Base-by-base conservation (phyloP, 2,797 vertebrate species). In the Anomalospiza imberbis region DNA sequence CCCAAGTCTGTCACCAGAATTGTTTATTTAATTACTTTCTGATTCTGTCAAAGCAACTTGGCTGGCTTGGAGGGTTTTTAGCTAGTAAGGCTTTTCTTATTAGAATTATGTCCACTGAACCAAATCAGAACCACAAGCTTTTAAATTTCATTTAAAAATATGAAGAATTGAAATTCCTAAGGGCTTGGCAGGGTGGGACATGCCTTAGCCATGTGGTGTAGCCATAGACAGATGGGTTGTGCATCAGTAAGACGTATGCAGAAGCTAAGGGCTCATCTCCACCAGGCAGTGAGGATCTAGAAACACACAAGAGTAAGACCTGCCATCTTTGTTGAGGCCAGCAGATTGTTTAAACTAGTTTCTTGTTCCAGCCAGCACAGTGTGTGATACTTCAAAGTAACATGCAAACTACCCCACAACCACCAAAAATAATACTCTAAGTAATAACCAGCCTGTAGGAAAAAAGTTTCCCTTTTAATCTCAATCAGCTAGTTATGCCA, bases 381-480 rank as follows among this genome's bases (percentile, higher is more conserved):
- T 14, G 29, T 20, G 44, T 18, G 44, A 21, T 76, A 66, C 31
- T 86, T 91, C 82, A 82, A 91, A 94, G 60, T 62, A 73, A 63
- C 14, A 10, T 4, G 6, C 17, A 81, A 70, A 13, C 48, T 62
- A 70, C 42, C 3, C 42, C 42, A 55, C 36, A 72, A 65, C 25
- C 42, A 66, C 47, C 18, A 58, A 58, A 63, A 48, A 47, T 22
- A 85, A 76, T 42, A 51, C 31, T 36, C n/a, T 85, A 65, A 92
- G 62, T 90, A 80, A 85, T 62, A 89, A 84, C 17, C 17, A 47
- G 71, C 32, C 38, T 63, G 24, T 54, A 91, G 48, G 42, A 42
- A 85, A 91, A 85, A 91, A 25, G 12, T 70, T 86, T 53, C 18
- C 28, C 17, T 86, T 45, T n/a, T 82, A 84, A 93, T 93, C 88